phyloP scores from a whole-genome alignment of 2,797 vertebrate genomes.

The Chloroceryle inda region DNA sequence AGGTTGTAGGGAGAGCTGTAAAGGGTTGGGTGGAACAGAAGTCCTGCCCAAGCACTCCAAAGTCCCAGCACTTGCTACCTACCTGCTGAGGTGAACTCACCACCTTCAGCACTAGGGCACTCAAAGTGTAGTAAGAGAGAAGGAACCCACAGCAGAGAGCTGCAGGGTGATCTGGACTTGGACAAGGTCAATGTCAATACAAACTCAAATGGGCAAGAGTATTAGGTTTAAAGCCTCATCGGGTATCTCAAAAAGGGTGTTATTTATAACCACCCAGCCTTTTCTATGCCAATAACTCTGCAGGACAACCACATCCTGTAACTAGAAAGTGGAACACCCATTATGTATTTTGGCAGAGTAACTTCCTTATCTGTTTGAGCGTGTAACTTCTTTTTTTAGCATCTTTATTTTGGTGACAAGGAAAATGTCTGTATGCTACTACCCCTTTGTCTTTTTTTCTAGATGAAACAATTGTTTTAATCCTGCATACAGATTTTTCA shows the following conservation, averaged over 20 bases:
- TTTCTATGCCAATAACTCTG: neutral
- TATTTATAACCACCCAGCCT: constrained; percentile 16
- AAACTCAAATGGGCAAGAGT: neutral
- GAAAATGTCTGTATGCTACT: neutral
- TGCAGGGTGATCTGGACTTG: neutral
- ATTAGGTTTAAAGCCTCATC: constrained; percentile 7
- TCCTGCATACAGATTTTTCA: constrained; percentile 40
- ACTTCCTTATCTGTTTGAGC: constrained; percentile 31
- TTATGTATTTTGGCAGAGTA: constrained; percentile 34
- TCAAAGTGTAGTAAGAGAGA: neutral
- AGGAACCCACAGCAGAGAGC: neutral
- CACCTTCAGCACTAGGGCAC: neutral
- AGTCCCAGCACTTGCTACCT: neutral
- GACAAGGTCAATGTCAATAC: neutral
- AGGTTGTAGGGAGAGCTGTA: neutral
- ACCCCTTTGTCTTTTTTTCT: neutral
- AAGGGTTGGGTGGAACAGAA: neutral
- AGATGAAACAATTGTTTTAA: constrained; percentile 32
- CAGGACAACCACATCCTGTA: constrained; percentile 45
- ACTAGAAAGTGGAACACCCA: neutral
- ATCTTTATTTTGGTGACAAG: neutral
- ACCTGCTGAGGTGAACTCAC: neutral
- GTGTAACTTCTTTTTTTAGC: neutral
- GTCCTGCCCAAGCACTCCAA: neutral
- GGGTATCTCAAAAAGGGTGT: neutral